phyloP scores from a whole-genome alignment of 2,113 vertebrate genomes.

The Solea solea region DNA sequence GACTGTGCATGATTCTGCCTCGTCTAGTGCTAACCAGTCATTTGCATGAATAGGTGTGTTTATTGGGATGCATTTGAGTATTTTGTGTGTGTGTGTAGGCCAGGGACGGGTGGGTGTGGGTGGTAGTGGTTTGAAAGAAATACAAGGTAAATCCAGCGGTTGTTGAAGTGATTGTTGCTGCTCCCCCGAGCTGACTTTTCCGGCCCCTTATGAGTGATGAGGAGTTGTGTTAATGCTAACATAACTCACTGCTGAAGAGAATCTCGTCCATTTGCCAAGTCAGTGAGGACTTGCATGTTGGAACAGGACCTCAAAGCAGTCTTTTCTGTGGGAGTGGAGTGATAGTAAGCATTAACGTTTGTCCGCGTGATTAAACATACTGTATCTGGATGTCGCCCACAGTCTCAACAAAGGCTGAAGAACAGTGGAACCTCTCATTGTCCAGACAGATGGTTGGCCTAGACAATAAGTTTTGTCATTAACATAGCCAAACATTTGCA shows the following conservation, averaged over 20 bases:
- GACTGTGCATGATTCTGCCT: slow-evolving; percentile 61
- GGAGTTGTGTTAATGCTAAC: slow-evolving; percentile 7
- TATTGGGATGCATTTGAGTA: slow-evolving; percentile 31
- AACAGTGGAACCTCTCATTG: background rate
- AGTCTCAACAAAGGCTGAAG: slow-evolving; percentile 39
- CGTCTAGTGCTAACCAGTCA: slow-evolving; percentile 36
- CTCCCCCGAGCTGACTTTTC: background rate
- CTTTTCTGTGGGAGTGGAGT: slow-evolving; percentile 46
- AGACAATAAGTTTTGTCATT: background rate
- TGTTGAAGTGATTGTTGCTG: background rate
- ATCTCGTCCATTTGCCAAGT: slow-evolving; percentile 37
- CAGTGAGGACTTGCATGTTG: slow-evolving; percentile 48
- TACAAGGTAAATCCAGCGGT: background rate
- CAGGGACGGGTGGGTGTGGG: background rate
- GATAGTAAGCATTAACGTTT: slow-evolving; percentile 35
- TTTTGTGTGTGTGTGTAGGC: background rate
- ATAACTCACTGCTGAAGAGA: slow-evolving; percentile 17
- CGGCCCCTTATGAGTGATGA: slow-evolving; percentile 24
- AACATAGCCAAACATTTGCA: slow-evolving; percentile 14
- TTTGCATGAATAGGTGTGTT: slow-evolving; percentile 42
- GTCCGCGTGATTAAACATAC: slow-evolving; percentile 36
- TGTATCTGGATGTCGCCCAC: slow-evolving; percentile 31
- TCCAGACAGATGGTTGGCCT: slow-evolving; percentile 5
- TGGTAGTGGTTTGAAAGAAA: too few species aligned
- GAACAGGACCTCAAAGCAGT: slow-evolving; percentile 40